These are phyloP conservation scores for Dolichotis patagonum DNA, from an alignment of 2,113 vertebrate genomes.

Conservation along the genomic window DNA sequence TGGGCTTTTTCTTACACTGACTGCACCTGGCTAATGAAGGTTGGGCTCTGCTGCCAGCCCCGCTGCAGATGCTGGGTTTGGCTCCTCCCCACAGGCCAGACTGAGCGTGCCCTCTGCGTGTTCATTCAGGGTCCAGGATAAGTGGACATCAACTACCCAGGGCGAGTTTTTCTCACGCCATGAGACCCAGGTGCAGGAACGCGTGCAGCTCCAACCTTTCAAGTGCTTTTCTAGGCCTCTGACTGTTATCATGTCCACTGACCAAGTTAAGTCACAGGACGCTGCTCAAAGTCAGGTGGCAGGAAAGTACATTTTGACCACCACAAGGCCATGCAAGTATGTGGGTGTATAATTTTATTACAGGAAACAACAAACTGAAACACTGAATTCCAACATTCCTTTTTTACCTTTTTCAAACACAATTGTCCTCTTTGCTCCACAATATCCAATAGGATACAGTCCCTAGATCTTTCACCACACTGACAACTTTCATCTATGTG, in stretches of 20 bases:
- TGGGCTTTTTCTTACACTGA: neutral
- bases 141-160: neutral
- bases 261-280: neutral
- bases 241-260: neutral
- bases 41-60: neutral
- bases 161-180: neutral
- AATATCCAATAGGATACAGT: neutral
- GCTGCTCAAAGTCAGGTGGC: neutral
- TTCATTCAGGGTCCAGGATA: neutral
- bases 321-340: neutral
- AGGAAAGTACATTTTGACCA: neutral
- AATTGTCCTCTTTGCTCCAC: neutral
- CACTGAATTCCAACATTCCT: too few relatives aligned
- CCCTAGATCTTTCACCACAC: neutral
- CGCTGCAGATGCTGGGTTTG: neutral
- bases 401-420: neutral
- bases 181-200: neutral
- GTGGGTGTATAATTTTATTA: neutral
- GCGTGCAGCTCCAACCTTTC: neutral
- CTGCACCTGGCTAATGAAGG: neutral
- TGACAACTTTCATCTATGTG: neutral
- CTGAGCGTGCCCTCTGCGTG: neutral
- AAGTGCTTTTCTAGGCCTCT: neutral
- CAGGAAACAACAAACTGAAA: neutral
- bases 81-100: neutral